Evolutionary conservation across 2,113 vertebrate species (phyloP).

Genomic region (Lontra canadensis): DNA sequence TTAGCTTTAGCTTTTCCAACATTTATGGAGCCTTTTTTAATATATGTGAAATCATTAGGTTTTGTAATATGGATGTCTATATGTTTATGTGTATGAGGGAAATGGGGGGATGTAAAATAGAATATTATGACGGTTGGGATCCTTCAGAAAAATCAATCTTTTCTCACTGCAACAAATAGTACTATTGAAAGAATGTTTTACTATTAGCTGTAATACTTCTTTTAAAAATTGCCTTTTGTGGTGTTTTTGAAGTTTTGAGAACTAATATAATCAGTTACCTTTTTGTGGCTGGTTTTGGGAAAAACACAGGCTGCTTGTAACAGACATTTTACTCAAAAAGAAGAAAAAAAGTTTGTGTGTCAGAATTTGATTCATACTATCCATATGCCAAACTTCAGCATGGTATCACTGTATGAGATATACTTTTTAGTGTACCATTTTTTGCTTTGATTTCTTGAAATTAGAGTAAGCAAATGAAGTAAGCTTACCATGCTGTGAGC

Average conservation of each 20-base stretch:
- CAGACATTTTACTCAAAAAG: neutral
- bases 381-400: neutral
- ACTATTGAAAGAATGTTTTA: neutral
- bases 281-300: neutral
- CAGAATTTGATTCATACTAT: neutral
- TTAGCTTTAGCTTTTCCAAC: neutral
- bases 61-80: neutral
- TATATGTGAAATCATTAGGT: neutral
- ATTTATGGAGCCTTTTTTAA: neutral
- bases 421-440: neutral
- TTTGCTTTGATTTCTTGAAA: conserved; percentile 18
- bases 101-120: neutral
- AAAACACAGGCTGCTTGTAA: neutral
- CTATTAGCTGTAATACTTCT: neutral
- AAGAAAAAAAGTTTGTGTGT: neutral
- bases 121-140: conserved; percentile 19
- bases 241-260: conserved; percentile 26
- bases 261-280: neutral
- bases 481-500: neutral
- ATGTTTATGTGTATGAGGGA: neutral
- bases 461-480: neutral
- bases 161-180: neutral
- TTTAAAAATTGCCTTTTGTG: neutral
- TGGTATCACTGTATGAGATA: neutral
- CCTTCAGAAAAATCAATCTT: conserved; percentile 7